Percentiles rank a stretch among this genome's conserved stretches.
These are phyloP conservation scores for Sebastes iracundus DNA, from an alignment of 2,797 vertebrate genomes.

Conservation along the genomic window DNA sequence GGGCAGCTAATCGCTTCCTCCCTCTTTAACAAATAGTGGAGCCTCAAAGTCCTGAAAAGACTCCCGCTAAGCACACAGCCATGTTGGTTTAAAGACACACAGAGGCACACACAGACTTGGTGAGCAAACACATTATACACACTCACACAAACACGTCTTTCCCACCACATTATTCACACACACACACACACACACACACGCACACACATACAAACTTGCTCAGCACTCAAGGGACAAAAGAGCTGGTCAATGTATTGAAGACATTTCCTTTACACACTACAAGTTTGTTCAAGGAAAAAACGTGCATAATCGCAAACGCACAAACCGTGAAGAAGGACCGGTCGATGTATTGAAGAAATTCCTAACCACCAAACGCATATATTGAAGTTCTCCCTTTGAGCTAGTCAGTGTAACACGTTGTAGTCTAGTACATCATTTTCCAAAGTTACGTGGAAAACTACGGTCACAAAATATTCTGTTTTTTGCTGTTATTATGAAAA, in stretches of 20 bases:
- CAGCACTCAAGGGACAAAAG: constrained; percentile 9
- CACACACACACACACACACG: background rate
- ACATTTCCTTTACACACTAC: constrained; percentile 20
- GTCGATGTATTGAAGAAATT: background rate
- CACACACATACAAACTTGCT: background rate
- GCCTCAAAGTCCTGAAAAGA: constrained; percentile 62
- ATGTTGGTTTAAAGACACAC: constrained; percentile 45
- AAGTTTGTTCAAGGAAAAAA: constrained; percentile 4
- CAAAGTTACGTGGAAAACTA: background rate
- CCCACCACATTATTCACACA: background rate
- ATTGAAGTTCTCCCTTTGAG: background rate
- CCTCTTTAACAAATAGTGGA: constrained; percentile 69
- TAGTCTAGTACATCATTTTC: background rate
- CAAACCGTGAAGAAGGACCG: background rate
- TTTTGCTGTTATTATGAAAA: no score
- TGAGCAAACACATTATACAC: constrained; percentile 25
- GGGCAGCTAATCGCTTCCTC: constrained; percentile 79
- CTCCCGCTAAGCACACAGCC: constrained; percentile 45
- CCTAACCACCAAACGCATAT: background rate
- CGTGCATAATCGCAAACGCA: background rate
- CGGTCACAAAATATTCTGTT: fast-evolving
- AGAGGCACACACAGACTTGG: constrained; percentile 1
- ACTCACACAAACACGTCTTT: background rate
- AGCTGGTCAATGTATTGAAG: constrained; percentile 15
- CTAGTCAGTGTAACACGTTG: no score